Percentiles rank a stretch among this genome's conserved stretches.
Conservation (phyloP, 2,113 vertebrate species). For the Seriola quinqueradiata region DNA sequence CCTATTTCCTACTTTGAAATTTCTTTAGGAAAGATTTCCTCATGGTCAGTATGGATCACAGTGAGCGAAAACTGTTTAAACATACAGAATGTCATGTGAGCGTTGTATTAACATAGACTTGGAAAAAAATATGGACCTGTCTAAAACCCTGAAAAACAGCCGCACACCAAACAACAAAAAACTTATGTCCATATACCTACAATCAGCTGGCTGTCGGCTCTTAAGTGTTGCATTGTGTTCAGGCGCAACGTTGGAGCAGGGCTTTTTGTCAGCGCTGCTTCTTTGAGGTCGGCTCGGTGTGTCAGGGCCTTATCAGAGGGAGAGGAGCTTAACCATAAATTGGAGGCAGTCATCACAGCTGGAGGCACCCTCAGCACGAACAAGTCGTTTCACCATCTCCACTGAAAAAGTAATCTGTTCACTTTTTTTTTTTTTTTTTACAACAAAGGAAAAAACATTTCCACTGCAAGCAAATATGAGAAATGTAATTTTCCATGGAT, state of each 20-base stretch:
- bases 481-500: slow-evolving; percentile 28
- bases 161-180: not conserved
- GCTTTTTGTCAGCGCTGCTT: not conserved
- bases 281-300: slow-evolving; percentile 1
- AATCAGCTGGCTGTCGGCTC: no score
- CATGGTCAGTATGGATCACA: not conserved
- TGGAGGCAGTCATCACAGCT: slow-evolving; percentile 35
- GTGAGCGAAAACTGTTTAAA: not conserved
- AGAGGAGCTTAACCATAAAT: slow-evolving; percentile 21
- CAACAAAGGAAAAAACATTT: slow-evolving; percentile 30
- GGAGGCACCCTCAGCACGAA: slow-evolving; percentile 19
- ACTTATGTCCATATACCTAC: no score
- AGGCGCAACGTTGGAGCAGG: no score
- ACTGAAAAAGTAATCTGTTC: slow-evolving; percentile 19
- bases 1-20: not conserved
- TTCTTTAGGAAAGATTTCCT: not conserved
- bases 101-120: no score
- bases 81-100: no score
- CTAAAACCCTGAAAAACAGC: not conserved
- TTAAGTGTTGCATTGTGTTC: no score
- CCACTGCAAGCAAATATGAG: slow-evolving; percentile 23
- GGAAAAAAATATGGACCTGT: not conserved
- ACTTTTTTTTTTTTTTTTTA: not conserved
- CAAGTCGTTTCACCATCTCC: not conserved
- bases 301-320: slow-evolving; percentile 8